Base-by-base conservation (phyloP, 2,797 vertebrate species). In the Poeciliopsis paucimaculata region DNA sequence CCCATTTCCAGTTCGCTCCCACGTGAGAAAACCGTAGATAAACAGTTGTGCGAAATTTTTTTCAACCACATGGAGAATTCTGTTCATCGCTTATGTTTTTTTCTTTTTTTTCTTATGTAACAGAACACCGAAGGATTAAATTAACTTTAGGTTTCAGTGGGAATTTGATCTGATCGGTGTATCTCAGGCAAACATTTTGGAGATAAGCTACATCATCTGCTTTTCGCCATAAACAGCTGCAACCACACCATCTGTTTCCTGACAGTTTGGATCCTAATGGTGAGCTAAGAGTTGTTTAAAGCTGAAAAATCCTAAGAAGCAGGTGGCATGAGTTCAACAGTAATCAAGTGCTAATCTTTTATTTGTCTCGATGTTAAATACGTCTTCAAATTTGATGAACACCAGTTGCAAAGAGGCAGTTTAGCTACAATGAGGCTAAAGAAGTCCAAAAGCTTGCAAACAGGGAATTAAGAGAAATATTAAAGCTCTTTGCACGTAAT, bases 141-240 rank as follows among this genome's bases (percentile, higher is more conserved):
- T 64, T 60, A 87, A 82, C 20, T 72, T 82, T 81, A 73, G 79
- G 76, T 89, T 92, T 86, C 75, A 77, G 81, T 85, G 87, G 73
- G 57, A 60, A 82, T 82, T 91, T 90, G 82, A 94, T 93, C 88
- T 86, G 81, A 76, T 81, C 23, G 76, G 77, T 77, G 81, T 60
- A 85, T 93, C 79, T 88, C 88, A 75, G 77, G 51, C 68, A 77
- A 83, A 81, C 80, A 68, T 83, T 81, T 71, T 79, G 75, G 74
- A 72, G 77, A 78, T 83, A 28, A 86, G 79, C 80, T 60, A 72
- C 76, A 88, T 84, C 66, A 75, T 70, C 72, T 64, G 51, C 81
- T 82, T 66, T 72, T 77, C 60, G 47, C 16, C 73, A 75, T 66
- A 72, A 77, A 87, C 84, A 88, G 80, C 80, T 82, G 86, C 28